Base-by-base conservation (phyloP, 2,888 invertebrate genomes). In the Oegoconia quadripuncta region DNA sequence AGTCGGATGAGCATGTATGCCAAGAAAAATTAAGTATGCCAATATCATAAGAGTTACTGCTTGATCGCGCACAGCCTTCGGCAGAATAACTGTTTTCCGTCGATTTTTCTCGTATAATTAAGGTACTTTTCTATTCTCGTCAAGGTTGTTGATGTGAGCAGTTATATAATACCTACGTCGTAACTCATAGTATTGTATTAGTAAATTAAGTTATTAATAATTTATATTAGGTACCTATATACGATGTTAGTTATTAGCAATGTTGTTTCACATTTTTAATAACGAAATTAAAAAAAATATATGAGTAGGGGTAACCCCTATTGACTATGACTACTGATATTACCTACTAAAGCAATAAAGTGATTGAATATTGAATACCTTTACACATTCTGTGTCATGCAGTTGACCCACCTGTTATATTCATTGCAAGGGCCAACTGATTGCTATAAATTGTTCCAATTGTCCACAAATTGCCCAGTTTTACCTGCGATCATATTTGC, bases 1-100 rank as follows among this genome's bases (percentile, higher is more conserved):
- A 74, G 64, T 67, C 66, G 72, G 64, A 46, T 74, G 81, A 56
- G 59, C 76, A 87, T 78, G 75, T 86, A 52, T 86, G 86, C 80
- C 86, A 74, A 73, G 76, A 66, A 67, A 74, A 77, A 78, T 82
- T 79, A 83, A 82, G 78, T 82, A 74, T 87, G 86, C 86, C 87
- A 86, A 86, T 87, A 87, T 75, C 84, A 83, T 77, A 74, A 62
- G 55, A 44, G 59, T 64, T 69, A 63, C 44, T 68, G 83, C 60
- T 61, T 86, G 77, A 87, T 86, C 59, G 86, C 86, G 52, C 64
- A 39, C 57, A 78, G 76, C 87, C 87, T 87, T 86, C 86, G 59
- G 3, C 43, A 28, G 60, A 81, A 82, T 75, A 63, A 68, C 67
- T 48, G 75, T 79, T 79, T 84, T 83, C 86, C 86, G 79, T 61